Evolutionary conservation across 2,797 vertebrate genomes (phyloP).

Genomic region (Galago senegalensis): DNA sequence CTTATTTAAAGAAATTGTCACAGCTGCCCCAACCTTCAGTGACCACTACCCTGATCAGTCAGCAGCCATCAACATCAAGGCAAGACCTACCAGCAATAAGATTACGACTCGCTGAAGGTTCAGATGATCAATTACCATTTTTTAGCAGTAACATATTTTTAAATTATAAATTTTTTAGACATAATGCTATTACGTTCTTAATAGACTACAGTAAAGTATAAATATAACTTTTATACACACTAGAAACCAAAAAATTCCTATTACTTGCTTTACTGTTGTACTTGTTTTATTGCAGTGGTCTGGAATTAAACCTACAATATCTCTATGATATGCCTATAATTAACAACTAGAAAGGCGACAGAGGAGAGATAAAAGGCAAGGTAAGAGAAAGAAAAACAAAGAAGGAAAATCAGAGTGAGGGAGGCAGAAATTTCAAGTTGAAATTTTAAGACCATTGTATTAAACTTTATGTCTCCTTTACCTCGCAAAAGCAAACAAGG

Average conservation of each 20-base stretch:
- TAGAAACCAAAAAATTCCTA: neutral
- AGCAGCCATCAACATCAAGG: neutral
- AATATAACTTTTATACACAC: neutral
- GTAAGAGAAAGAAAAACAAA: neutral
- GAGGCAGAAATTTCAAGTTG: neutral
- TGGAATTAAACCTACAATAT: too few species aligned
- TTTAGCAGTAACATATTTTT: neutral
- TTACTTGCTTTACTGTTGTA: neutral
- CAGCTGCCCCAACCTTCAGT: too few species aligned
- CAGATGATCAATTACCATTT: neutral
- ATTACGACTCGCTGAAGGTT: neutral
- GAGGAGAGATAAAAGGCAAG: neutral
- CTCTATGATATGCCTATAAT: neutral
- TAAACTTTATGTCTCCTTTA: neutral
- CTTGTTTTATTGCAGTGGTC: neutral
- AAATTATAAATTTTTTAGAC: neutral
- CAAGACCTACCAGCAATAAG: neutral
- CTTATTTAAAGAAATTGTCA: too few species aligned
- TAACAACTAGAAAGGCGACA: neutral
- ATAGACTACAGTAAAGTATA: neutral
- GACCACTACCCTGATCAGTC: too few species aligned
- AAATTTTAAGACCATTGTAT: neutral
- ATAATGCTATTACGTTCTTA: neutral
- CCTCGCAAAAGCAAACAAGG: conserved; percentile 1
- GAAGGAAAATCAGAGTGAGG: neutral